phyloP scores from a whole-genome alignment of 2,797 vertebrate species.

The Threskiornis aethiopicus region DNA sequence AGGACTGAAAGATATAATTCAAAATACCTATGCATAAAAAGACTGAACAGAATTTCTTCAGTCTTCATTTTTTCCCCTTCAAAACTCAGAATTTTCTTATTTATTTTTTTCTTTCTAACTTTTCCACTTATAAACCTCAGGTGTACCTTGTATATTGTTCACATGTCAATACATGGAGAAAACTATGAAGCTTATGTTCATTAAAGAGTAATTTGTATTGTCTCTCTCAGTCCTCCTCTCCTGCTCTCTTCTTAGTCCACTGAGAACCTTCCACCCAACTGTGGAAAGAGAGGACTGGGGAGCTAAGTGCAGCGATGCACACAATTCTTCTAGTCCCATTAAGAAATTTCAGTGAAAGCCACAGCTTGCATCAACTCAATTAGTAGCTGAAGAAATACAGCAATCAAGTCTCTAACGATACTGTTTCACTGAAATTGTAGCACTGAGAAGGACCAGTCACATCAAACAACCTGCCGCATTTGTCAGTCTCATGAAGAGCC shows the following conservation, averaged over 20 bases:
- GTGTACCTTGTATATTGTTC: neutral
- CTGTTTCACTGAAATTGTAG: neutral
- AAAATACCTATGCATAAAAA: neutral
- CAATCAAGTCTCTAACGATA: neutral
- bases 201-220: neutral
- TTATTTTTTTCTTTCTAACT: neutral
- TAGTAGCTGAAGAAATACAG: neutral
- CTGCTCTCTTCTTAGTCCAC: neutral
- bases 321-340: neutral
- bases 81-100: neutral
- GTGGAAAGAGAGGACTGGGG: neutral
- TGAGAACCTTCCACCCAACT: neutral
- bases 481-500: neutral
- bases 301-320: neutral
- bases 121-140: neutral
- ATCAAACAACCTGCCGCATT: neutral
- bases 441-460: neutral
- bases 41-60: neutral
- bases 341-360: neutral
- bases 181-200: neutral
- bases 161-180: neutral
- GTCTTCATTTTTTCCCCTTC: neutral
- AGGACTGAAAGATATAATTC: neutral
- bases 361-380: neutral
- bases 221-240: neutral